Base-by-base conservation (phyloP, 2,888 invertebrate genomes). In the Blera fallax region DNA sequence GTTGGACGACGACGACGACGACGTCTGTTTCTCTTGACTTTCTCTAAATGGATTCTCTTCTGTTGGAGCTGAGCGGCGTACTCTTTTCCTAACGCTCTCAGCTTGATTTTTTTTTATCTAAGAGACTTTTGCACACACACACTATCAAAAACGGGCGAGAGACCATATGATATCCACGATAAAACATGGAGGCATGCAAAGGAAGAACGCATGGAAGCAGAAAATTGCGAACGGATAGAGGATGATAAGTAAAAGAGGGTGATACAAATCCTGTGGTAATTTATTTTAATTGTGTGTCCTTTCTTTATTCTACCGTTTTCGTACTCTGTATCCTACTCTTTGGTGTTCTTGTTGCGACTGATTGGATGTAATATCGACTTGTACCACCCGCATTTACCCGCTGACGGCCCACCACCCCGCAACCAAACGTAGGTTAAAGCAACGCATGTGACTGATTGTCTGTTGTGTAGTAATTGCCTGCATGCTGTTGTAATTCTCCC, bases 361-460 rank as follows among this genome's bases (percentile, higher is more conserved):
- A 85, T 85, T 85, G 85, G 85, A 85, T 72, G 85, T 81, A 72
- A 81, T 81, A 76, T 81, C 80, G 85, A 81, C 76, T 77, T 64
- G 67, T 67, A 10, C 72, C 54, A 62, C 76, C 85, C 72, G 60
- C 65, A 70, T 77, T 14, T 37, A 45, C 32, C 72, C 52, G 16
- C 50, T 62, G 5, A 24, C 7, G 10, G 18, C 21, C 27, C 37
- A 45, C 37, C 24, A n/a, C 11, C n/a, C 40, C 37, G 34, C 52
- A 32, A 14, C 48, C 29, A 29, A 32, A 45, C n/a, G 67, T 74
- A 65, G 79, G 69, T 67, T 77, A 72, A 52, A 50, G 85, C 81
- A 80, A 85, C 85, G 85, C 85, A 85, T 85, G 85, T 85, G 85
- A 85, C 81, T 85, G 85, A 85, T 85, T 85, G 85, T 85, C 85